Percentiles rank a stretch among this genome's conserved stretches.
Conservation (phyloP, 2,797 vertebrate genomes). For the Pampus argenteus region DNA sequence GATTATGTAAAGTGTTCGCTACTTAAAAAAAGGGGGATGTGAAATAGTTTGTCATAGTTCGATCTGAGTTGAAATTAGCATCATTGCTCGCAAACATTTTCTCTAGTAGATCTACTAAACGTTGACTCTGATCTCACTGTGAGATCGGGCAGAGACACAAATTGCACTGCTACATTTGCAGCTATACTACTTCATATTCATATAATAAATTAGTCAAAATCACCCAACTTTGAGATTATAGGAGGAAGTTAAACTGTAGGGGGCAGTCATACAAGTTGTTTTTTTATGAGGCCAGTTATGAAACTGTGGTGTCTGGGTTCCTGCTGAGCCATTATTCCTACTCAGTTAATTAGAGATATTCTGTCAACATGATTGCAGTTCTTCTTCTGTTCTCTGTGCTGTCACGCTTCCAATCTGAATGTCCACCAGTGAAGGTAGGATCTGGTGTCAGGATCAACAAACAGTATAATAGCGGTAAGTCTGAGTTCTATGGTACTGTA, state of each 20-base stretch:
- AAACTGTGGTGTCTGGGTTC: slow-evolving; percentile 37
- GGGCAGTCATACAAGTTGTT: not conserved
- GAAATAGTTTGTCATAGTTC: too few relatives aligned
- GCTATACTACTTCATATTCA: too few relatives aligned
- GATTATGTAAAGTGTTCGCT: too few relatives aligned
- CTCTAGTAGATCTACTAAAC: too few relatives aligned
- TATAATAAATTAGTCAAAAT: too few relatives aligned
- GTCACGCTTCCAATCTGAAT: slow-evolving; percentile 4
- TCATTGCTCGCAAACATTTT: too few relatives aligned
- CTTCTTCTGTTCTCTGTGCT: slow-evolving; percentile 7
- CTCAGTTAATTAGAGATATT: slow-evolving; percentile 57
- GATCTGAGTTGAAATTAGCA: too few relatives aligned
- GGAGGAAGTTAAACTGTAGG: slow-evolving; percentile 1
- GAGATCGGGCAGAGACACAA: too few relatives aligned
- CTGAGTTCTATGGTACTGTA: not conserved
- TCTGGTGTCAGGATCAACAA: slow-evolving; percentile 31
- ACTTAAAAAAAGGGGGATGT: too few relatives aligned
- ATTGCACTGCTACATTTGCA: too few relatives aligned
- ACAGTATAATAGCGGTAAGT: slow-evolving; percentile 12
- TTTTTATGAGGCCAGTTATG: slow-evolving; percentile 16
- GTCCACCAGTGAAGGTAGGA: slow-evolving; percentile 17
- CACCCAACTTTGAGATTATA: not conserved
- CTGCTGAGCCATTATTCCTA: slow-evolving; percentile 41
- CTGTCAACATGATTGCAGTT: slow-evolving; percentile 21
- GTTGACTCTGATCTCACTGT: too few relatives aligned